Percentiles rank a stretch among this genome's conserved stretches.
phyloP scores from a whole-genome alignment of 1,140 invertebrate genomes.

The Palaemon carinicauda region DNA sequence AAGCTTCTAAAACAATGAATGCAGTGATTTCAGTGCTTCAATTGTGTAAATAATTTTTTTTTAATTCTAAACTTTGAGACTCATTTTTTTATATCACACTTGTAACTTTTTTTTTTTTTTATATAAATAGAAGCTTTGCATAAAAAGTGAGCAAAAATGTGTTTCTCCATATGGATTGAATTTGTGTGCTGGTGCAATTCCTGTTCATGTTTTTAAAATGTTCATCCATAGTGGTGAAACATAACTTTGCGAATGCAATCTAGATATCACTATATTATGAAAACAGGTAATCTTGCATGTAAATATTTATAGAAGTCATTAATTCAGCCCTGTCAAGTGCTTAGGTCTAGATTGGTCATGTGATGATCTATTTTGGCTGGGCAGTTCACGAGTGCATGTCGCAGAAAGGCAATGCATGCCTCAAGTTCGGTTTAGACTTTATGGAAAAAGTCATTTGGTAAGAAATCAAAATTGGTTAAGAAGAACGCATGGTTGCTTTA shows the following conservation, averaged over 20 bases:
- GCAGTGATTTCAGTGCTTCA: neutral
- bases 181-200: neutral
- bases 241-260: conserved; percentile 47
- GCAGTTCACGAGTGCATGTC: conserved; percentile 15
- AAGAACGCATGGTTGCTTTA: conserved; percentile 15
- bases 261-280: conserved; percentile 50
- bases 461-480: conserved; percentile 18
- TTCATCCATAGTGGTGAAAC: neutral
- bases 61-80: too few species aligned
- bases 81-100: too few species aligned
- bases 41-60: too few species aligned
- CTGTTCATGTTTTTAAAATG: neutral
- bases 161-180: neutral
- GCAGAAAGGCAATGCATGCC: conserved; percentile 45
- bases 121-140: conserved; percentile 20
- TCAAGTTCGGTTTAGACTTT: conserved; percentile 40
- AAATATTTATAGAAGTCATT: neutral
- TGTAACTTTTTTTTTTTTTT: too few species aligned
- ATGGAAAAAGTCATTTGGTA: conserved; percentile 44
- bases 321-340: conserved; percentile 14
- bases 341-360: conserved; percentile 39
- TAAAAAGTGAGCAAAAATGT: conserved; percentile 28
- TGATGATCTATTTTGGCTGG: conserved; percentile 22
- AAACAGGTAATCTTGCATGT: neutral
- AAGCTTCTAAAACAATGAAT: conserved; percentile 28